phyloP scores from a whole-genome alignment of 2,888 invertebrate genomes.

The Aphodius sticticus region DNA sequence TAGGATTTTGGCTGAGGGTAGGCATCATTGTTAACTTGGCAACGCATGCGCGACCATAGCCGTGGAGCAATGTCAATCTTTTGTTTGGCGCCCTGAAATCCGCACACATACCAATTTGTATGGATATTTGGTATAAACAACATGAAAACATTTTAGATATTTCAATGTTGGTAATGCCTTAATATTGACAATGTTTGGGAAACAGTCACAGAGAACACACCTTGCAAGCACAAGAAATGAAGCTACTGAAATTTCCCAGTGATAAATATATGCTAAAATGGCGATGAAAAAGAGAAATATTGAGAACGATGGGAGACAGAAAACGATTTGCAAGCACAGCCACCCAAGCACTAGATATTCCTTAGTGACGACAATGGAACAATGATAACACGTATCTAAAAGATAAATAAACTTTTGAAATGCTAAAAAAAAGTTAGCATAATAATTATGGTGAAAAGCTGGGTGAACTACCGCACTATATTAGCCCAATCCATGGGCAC shows the following conservation, averaged over 20 bases:
- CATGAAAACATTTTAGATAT: not conserved
- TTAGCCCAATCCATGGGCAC: too few relatives aligned
- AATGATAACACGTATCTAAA: too few relatives aligned
- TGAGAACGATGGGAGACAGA: not conserved
- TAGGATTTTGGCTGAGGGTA: conserved; percentile 28
- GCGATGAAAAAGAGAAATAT: not conserved
- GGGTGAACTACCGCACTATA: too few relatives aligned
- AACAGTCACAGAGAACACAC: not conserved
- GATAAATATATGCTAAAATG: not conserved
- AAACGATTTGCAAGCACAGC: conserved; percentile 44
- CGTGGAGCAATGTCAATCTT: conserved; percentile 11
- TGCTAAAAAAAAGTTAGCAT: too few relatives aligned
- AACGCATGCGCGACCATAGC: conserved; percentile 41
- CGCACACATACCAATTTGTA: not conserved
- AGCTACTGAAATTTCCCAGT: not conserved
- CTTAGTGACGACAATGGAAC: conserved; percentile 45
- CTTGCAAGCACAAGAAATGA: not conserved
- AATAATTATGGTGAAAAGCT: too few relatives aligned
- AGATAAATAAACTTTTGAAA: too few relatives aligned
- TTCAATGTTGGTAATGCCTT: not conserved
- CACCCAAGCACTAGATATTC: conserved; percentile 42
- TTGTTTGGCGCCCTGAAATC: conserved; percentile 22
- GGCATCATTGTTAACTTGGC: conserved; percentile 41
- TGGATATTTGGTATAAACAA: not conserved
- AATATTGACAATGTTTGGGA: not conserved